These are phyloP conservation scores for Epirrhoe alternata DNA, from an alignment of 2,888 invertebrate genomes.

Conservation along the genomic window DNA sequence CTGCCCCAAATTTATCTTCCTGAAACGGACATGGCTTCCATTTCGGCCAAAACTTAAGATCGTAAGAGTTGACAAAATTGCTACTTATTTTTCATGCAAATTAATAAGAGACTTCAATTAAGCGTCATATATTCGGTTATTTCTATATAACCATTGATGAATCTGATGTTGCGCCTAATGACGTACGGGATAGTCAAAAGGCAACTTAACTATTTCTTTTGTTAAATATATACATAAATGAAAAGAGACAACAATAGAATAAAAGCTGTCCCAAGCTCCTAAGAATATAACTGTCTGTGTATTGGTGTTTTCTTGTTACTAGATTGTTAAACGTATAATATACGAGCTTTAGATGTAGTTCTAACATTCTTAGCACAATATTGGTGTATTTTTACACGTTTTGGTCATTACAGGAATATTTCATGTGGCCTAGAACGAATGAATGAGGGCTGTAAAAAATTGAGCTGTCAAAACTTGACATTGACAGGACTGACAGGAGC, in stretches of 20 bases:
- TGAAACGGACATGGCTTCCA: conserved; percentile 7
- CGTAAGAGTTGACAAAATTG: not conserved
- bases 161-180: too few relatives aligned
- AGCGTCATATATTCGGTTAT: too few relatives aligned
- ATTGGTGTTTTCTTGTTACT: conserved; percentile 19
- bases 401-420: conserved; percentile 22
- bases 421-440: conserved; percentile 4
- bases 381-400: conserved; percentile 22
- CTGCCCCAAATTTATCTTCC: conserved; percentile 17
- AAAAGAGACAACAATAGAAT: not conserved
- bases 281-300: conserved; percentile 2
- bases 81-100: too few relatives aligned
- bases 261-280: not conserved
- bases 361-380: conserved; percentile 24
- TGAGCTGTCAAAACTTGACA: too few relatives aligned
- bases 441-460: not conserved
- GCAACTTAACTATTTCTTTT: not conserved
- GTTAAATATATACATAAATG: not conserved
- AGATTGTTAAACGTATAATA: conserved; percentile 24
- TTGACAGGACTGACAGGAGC: too few relatives aligned
- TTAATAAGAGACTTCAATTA: too few relatives aligned
- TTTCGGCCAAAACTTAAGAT: conserved; percentile 18
- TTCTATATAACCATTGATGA: too few relatives aligned
- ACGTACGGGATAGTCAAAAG: not conserved
- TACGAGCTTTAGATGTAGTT: conserved; percentile 26